Evolutionary conservation across 2,113 vertebrate species (phyloP), one percentile per base, ranked within the genome.

Genomic region (Micromys minutus): DNA sequence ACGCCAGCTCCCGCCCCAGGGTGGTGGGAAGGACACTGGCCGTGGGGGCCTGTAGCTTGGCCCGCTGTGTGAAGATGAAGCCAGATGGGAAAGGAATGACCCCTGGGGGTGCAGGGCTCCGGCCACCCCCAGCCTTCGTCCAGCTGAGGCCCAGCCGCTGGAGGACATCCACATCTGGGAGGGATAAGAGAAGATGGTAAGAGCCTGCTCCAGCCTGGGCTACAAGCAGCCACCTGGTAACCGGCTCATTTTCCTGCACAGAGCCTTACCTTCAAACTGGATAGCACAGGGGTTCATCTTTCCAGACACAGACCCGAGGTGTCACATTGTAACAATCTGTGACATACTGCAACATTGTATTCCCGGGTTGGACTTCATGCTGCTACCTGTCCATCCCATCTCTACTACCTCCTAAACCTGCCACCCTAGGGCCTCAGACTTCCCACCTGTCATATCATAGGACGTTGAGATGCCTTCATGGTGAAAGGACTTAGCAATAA

Each of bases 141-240:
- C 98, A 99, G 95, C 98, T 98, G 96, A 99, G 99, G 94, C 99
- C 99, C 97, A 99, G 98, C 98, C 98, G 98, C 97, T 99, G 99
- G 97, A 99, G 99, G 97, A 99, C 98, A 52, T 99, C 99, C 98
- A 99, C 99, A 99, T 99, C 99, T 99, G 98, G 67, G 98, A 96
- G 94, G 71, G 93, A 94, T 72, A n/a, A 84, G 16, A 92, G 36
- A 88, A 52, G 57, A 34, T 0, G 0, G 61, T 97, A 72, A 97
- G 76, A 85, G 59, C n/a, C 65, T 79, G 81, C n/a, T n/a, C 50
- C 34, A 55, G 57, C 45, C 63, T 61, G 13, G 42, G 74, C 45
- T n/a, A 50, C 55, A 29, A 1, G 0, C 80, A 5, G 57, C 72
- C 17, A 36, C 26, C 42, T 52, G 77, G 52, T 16, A 3, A 22